Base-by-base conservation (phyloP, 2,888 invertebrate species). In the Oegoconia quadripuncta region DNA sequence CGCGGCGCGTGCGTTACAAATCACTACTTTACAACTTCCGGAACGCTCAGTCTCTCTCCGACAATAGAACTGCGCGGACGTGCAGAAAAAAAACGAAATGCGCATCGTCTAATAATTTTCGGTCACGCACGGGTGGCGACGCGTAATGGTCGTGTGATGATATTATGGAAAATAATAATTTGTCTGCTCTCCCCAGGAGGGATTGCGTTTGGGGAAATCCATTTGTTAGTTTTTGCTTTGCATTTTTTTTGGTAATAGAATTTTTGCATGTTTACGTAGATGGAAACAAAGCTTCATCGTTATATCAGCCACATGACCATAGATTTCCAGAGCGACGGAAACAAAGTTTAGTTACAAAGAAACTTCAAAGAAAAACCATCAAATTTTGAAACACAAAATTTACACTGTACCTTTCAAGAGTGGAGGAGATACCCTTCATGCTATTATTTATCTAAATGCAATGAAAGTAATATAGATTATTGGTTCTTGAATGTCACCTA, bases 1-100 rank as follows among this genome's bases (percentile, higher is more conserved):
- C 77, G 76, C 78, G 81, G 78, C 88, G 88, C 84, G 88, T 86
- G 88, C 87, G 77, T 88, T 81, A 82, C 88, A 88, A 88, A 88
- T 88, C 87, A 84, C 86, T 84, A 82, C 86, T 87, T 87, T 88
- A 88, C 88, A 83, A 87, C 88, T 83, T 88, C 88, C 88, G 81
- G 69, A 61, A 64, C 50, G 23, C 16, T 34, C 25, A 25, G 56
- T 81, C 55, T 66, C 55, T 61, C 65, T 54, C 55, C 61, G 55
- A 65, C 61, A 55, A 62, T 63, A 55, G 65, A 43, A 56, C 59
- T 58, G 56, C 56, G 49, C 64, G 74, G 76, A 77, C 75, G 77
- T 72, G 74, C 72, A 60, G 59, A 70, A 67, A 65, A 23, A 63
- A 58, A 39, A 45, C 35, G 34, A 16, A 69, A 59, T 53, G 50